These are phyloP conservation scores for Mionectes olivaceus DNA, from an alignment of 2,797 vertebrate species.

Conservation along the genomic window DNA sequence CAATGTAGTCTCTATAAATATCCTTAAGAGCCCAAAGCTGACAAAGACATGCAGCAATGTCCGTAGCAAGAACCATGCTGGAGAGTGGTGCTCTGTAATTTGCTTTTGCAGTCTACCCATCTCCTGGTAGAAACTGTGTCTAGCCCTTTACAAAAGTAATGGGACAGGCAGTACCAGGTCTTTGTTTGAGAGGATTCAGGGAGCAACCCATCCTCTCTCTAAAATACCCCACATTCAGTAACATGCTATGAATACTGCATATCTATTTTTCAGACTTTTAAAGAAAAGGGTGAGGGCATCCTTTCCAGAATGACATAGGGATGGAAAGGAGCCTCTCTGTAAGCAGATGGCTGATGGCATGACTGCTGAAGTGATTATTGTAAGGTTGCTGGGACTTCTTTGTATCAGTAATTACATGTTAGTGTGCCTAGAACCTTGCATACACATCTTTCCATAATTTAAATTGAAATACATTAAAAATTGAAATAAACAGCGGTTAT, in stretches of 20 bases:
- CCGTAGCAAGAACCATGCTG: background rate
- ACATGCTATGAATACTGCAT: background rate
- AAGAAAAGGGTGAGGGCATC: background rate
- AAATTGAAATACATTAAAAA: background rate
- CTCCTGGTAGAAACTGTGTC: background rate
- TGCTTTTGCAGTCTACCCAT: background rate
- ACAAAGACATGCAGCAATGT: fast-evolving
- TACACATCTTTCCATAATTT: background rate
- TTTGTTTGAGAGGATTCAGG: background rate
- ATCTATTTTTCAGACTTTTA: background rate
- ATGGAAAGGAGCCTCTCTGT: background rate
- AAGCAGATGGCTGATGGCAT: background rate
- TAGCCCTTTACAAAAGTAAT: background rate
- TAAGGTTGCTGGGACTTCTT: background rate
- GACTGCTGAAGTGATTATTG: background rate
- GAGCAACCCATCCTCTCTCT: background rate
- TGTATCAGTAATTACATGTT: background rate
- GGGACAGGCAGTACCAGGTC: background rate
- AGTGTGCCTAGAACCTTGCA: background rate
- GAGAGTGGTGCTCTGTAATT: background rate
- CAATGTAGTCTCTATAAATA: background rate
- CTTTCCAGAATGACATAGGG: background rate
- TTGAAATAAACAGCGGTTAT: background rate
- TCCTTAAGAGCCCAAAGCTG: background rate
- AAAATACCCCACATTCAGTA: background rate